Evolutionary conservation across 2,113 vertebrate genomes (phyloP), one percentile per base, ranked within the genome.

Genomic region (Platichthys flesus): DNA sequence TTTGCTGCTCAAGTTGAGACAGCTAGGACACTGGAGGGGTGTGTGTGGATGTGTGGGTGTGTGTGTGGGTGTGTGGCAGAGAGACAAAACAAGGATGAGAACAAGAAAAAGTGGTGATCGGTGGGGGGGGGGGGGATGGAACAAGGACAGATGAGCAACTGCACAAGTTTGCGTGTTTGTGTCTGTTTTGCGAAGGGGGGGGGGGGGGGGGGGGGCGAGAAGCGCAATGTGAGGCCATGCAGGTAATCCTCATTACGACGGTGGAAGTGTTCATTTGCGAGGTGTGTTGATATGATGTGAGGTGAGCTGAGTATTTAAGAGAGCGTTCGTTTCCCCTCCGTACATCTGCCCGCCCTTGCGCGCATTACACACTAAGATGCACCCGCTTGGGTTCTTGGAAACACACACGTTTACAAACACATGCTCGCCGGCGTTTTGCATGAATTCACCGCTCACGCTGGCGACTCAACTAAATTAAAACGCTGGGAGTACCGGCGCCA

Each of bases 1-100:
- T 92, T 93, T 92, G 89, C 91, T 91, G 92, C 91, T 93, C 87
- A 92, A 89, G 85, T 91, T 91, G 90, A 92, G 90, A 89, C 67
- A 42, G 82, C 72, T 12, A 86, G 85, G 86, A 85, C 86, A 88
- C 82, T 89, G 78, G 67, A 90, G 78, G 79, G 45, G 76, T 67
- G 45, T 72, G 55, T 71, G 71, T 71, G 71, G 81, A 66, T 67
- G 70, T 63, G 82, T 71, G 71, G 1, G 24, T 82, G 56, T 35
- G 42, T 31, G 58, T 63, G 28, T 42, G 68, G 20, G 69, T 64
- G 83, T 58, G 51, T 40, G 45, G 23, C 5, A 76, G 54, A 56
- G 47, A 73, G 68, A 59, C 55, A 82, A 80, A 90, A 85, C 82
- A 83, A 85, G 86, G 79, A 81, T 78, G 82, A 56, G 78, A 86